Base-by-base conservation (phyloP, 2,113 vertebrate species). In the Scomber japonicus region DNA sequence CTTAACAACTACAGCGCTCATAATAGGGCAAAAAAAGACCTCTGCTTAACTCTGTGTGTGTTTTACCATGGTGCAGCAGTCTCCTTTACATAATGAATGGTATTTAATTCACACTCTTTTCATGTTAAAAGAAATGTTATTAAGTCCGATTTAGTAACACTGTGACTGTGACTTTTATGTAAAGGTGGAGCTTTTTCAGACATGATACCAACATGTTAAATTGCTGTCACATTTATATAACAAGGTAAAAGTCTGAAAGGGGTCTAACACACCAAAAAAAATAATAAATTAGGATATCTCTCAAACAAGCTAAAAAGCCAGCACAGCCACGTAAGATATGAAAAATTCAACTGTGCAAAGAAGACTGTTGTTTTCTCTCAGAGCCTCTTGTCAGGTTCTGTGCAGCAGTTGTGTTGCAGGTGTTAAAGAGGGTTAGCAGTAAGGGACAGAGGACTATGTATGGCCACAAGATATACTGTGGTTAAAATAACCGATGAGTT, bases 401-500 rank as follows among this genome's bases (percentile, higher is more conserved):
- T 10, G 31, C 17, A 51, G 66, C 17, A 48, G 66, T 17, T 2
- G 19, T 27, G 16, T 49, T 71, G 14, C 17, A 63, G 27, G 61
- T 72, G 50, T 84, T 61, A 17, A 12, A 49, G 54, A 81, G 49
- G 69, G 80, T 80, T 74, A 71, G 21, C 16, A 31, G 45, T 17
- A 44, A 70, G 51, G 35, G 66, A 66, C 72, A 69, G 35, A 46
- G 7, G 27, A 54, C 49, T 66, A 48, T 55, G 67, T 69, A 31
- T 80, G 50, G 57, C 84, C 71, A 50, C 40, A 31, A 71, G 80
- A 87, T n/a, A 54, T 24, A 65, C 1, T 0, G 3, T 13, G n/a
- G 71, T 51, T 80, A 68, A 60, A 74, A 63, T 60, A 84, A 71
- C 71, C 60, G 60, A 53, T 78, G 54, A 80, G 77, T 80, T 72